Conservation (phyloP, 2,888 invertebrate genomes). For the Bellardia bayeri region DNA sequence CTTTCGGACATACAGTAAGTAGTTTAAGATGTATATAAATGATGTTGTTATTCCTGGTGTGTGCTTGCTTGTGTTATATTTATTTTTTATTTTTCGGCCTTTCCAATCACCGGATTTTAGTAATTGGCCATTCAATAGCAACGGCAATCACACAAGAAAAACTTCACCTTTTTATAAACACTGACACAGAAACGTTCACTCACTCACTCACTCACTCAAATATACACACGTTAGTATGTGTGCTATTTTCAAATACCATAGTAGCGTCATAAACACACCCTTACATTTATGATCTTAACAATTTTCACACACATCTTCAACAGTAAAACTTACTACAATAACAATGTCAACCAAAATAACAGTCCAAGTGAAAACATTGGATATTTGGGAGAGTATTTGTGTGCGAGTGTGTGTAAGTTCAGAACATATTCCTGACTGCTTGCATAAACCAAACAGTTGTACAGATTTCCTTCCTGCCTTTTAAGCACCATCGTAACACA, state of each 20-base stretch:
- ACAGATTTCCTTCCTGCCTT: slow-evolving; percentile 46
- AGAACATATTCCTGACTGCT: slow-evolving; percentile 32
- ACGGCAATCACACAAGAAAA: slow-evolving; percentile 67
- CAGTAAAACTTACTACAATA: slow-evolving; percentile 8
- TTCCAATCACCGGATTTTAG: slow-evolving; percentile 74
- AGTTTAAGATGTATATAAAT: slow-evolving; percentile 3
- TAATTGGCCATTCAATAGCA: slow-evolving; percentile 75
- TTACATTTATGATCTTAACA: slow-evolving; percentile 72
- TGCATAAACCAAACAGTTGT: slow-evolving; percentile 50
- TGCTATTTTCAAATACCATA: slow-evolving; percentile 43
- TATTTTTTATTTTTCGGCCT: slow-evolving; percentile 60
- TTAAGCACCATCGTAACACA: not conserved
- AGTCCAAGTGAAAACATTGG: slow-evolving; percentile 34
- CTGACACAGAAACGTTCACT: not conserved
- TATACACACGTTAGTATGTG: not conserved
- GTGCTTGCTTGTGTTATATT: slow-evolving; percentile 4
- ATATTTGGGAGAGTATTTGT: not conserved
- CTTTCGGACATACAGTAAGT: not conserved
- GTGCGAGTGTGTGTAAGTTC: slow-evolving; percentile 5
- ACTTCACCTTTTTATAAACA: slow-evolving; percentile 64
- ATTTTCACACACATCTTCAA: slow-evolving; percentile 65
- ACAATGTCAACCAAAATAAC: not conserved
- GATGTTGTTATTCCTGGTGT: too few species aligned
- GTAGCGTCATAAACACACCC: slow-evolving; percentile 71
- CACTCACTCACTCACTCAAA: not conserved